These are phyloP conservation scores for Glyphotaelius pellucidus DNA, from an alignment of 2,888 invertebrate genomes.

Conservation along the genomic window DNA sequence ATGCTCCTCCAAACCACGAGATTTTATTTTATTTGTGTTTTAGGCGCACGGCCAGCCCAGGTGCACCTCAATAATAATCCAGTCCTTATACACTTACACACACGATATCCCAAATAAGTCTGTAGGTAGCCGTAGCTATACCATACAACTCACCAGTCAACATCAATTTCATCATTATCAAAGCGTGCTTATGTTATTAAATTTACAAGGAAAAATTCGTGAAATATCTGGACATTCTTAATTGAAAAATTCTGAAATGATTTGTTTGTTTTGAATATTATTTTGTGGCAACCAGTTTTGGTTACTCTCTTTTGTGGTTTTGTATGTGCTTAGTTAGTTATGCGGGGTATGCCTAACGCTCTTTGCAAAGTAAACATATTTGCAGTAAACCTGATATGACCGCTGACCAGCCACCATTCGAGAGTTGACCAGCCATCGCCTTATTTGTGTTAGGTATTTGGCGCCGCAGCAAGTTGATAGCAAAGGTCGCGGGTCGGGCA, in stretches of 20 bases:
- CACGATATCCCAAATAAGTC: neutral
- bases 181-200: neutral
- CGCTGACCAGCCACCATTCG: neutral
- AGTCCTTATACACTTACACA: neutral
- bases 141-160: neutral
- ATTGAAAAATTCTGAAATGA: neutral
- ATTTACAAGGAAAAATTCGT: neutral
- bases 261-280: neutral
- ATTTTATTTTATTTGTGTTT: slow-evolving; percentile 21
- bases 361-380: neutral
- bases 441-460: neutral
- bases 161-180: neutral
- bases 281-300: neutral
- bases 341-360: neutral
- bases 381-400: neutral
- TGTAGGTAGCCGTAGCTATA: too few relatives aligned
- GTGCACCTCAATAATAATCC: neutral
- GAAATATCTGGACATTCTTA: neutral
- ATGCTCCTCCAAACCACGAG: slow-evolving; percentile 8
- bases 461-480: neutral
- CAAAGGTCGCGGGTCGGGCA: neutral
- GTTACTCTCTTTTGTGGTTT: slow-evolving; percentile 2
- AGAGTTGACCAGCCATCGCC: neutral
- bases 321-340: neutral
- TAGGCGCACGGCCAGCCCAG: slow-evolving; percentile 1